Evolutionary conservation across 2,888 invertebrate species (phyloP), one percentile per base, ranked within the genome.

Genomic region (Nomada hirtipes): DNA sequence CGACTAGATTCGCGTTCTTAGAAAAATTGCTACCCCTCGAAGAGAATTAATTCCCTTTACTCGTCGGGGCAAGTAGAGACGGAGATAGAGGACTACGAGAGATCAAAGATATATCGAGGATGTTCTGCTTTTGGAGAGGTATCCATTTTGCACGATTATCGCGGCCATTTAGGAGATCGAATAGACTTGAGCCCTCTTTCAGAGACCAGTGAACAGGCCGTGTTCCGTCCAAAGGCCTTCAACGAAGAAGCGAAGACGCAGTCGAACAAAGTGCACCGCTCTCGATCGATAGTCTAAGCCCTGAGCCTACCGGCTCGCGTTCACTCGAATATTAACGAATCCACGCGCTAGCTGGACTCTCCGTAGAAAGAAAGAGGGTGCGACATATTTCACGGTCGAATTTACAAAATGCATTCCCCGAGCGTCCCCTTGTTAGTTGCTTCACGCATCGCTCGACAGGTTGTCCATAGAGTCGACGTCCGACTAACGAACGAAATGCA

Each of bases 321-420:
- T 86, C 87, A 90, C 90, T 83, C 80, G 85, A 88, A 91, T 89
- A 7, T 88, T 85, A 89, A 89, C 88, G 86, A 89, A 82, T 79
- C 52, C 52, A 13, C 29, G 57, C 2, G 18, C 18, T 42, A 44
- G 44, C 20, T 23, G 10, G 36, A 23, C 20, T 0, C 7, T 7
- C 29, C 7, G 29, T 7, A 7, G 29, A 36, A 3, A 52, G 36
- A 15, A 18, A n/a, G n/a, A 15, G 23, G 20, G 44, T 29, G 42
- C 18, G n/a, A 67, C 65, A 65, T 72, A 68, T 70, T 82, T 82
- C 61, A 70, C 50, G 70, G 18, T 55, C 53, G 52, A 67, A 44
- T 77, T 76, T 61, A 50, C 50, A 61, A 71, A 71, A 77, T 26
- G 53, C 65, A 18, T 20, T 42, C 7, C 20, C 1, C 60, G 36